Evolutionary conservation across 2,797 vertebrate genomes (phyloP).

Genomic region (Sebastes steindachneri): DNA sequence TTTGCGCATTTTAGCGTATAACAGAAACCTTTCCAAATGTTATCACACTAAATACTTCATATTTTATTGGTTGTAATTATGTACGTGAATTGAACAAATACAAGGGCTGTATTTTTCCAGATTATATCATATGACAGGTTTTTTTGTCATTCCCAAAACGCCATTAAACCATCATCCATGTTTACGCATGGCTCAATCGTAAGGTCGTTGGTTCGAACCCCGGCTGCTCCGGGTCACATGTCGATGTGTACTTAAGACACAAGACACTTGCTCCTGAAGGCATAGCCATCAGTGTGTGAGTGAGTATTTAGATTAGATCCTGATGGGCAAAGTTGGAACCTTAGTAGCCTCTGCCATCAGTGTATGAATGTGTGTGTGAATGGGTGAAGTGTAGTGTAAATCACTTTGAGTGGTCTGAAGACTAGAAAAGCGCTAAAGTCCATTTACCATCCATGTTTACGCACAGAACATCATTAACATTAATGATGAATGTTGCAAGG

Average conservation of each 20-base stretch:
- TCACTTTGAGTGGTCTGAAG: too few species aligned
- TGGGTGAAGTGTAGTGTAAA: too few species aligned
- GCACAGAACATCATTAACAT: neutral
- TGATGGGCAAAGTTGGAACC: too few species aligned
- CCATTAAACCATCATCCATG: rapidly evolving
- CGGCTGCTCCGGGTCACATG: too few species aligned
- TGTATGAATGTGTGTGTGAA: too few species aligned
- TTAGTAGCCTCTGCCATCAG: too few species aligned
- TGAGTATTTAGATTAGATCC: too few species aligned
- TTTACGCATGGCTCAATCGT: neutral
- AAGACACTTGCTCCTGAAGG: too few species aligned
- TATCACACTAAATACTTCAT: neutral
- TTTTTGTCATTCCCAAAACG: neutral
- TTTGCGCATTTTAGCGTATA: neutral
- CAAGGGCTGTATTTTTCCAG: neutral
- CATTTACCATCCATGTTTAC: neutral
- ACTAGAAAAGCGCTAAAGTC: too few species aligned
- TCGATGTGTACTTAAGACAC: too few species aligned
- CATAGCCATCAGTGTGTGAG: too few species aligned
- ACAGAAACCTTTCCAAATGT: neutral
- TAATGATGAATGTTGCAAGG: neutral
- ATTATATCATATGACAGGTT: neutral
- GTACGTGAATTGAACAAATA: neutral
- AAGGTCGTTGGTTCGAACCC: too few species aligned
- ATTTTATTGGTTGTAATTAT: neutral